Evolutionary conservation across 2,797 vertebrate genomes (phyloP).

Genomic region (Sebastiscus albofasciatus): DNA sequence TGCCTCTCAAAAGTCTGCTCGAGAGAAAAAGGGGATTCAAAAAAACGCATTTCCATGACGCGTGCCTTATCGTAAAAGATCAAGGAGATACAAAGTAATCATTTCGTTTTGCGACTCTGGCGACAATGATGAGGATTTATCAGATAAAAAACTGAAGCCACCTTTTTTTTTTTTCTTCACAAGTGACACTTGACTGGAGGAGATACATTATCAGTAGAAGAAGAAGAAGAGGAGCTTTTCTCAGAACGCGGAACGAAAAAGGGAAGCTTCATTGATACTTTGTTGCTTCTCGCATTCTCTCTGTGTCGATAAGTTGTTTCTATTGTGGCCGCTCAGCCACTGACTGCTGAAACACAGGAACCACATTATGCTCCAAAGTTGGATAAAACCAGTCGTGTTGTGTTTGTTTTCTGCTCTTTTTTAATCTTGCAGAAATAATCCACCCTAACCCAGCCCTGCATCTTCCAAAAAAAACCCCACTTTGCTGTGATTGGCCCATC

Average conservation of each 20-base stretch:
- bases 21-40: conserved; percentile 50
- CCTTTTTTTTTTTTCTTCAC: conserved; percentile 65
- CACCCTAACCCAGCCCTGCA: too few species aligned
- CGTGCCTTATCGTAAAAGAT: conserved; percentile 31
- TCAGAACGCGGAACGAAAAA: conserved; percentile 83
- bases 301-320: conserved; percentile 11
- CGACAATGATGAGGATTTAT: conserved; percentile 52
- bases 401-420: too few species aligned
- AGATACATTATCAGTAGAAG: conserved; percentile 50
- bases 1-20: conserved; percentile 74
- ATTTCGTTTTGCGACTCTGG: neutral
- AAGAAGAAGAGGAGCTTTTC: conserved; percentile 61
- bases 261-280: conserved; percentile 80
- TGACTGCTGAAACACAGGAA: conserved; percentile 41
- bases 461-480: too few species aligned
- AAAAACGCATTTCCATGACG: conserved; percentile 55
- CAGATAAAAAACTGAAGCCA: conserved; percentile 59
- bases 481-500: conserved; percentile 33
- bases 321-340: conserved; percentile 14
- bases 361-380: conserved; percentile 78
- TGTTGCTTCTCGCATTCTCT: conserved; percentile 45
- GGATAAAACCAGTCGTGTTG: conserved; percentile 50
- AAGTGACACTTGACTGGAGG: conserved; percentile 69
- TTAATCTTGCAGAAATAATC: too few species aligned
- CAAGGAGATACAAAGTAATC: conserved; percentile 23